Evolutionary conservation across 2,113 vertebrate species (phyloP).

Genomic region (Urocynchramus pylzowi): DNA sequence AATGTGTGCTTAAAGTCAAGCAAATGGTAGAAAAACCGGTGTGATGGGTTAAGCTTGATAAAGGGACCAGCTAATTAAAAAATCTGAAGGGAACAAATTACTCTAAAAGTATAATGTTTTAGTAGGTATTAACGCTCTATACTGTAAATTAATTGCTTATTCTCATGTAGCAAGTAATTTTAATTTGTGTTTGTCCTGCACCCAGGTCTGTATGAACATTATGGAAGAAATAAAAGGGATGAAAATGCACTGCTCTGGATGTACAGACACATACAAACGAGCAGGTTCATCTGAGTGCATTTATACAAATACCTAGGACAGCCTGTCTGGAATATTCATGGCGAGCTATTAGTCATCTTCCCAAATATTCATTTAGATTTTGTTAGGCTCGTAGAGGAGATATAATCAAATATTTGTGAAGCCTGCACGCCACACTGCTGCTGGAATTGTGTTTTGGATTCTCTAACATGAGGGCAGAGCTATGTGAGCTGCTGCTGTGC

Average conservation of each 20-base stretch:
- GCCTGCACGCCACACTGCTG: background rate
- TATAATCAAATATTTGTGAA: conserved; percentile 40
- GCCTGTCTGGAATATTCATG: conserved; percentile 24
- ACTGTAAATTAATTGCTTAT: background rate
- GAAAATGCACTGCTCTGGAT: background rate
- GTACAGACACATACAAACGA: background rate
- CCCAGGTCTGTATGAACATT: background rate
- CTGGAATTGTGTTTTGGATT: conserved; percentile 7
- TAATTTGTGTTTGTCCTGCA: background rate
- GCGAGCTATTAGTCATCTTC: background rate
- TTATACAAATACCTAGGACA: background rate
- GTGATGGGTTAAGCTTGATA: background rate
- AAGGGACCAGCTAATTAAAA: background rate
- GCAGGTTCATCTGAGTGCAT: background rate
- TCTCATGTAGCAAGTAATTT: background rate
- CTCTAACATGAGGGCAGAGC: conserved; percentile 5
- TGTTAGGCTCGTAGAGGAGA: conserved; percentile 8
- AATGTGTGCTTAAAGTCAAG: background rate
- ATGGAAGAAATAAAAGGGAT: background rate
- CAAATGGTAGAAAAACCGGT: background rate
- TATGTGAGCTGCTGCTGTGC: background rate
- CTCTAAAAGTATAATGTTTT: background rate
- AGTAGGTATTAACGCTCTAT: background rate
- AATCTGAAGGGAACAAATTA: background rate
- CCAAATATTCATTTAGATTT: conserved; percentile 47